Evolutionary conservation across 2,888 invertebrate species (phyloP).

Genomic region (Lycocerus yunnanus): DNA sequence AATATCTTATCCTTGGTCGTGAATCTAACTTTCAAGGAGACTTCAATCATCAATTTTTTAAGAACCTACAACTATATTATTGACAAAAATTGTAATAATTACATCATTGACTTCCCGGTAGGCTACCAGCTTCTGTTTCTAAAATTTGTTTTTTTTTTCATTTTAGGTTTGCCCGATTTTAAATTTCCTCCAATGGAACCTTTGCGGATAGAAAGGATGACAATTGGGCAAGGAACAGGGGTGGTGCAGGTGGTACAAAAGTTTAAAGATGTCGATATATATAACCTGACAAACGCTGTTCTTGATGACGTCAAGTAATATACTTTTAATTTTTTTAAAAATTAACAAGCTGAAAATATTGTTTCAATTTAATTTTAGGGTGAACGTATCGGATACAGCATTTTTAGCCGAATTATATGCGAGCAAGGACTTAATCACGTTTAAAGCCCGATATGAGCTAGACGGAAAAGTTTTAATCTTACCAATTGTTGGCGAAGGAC

Average conservation of each 20-base stretch:
- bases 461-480: conserved; percentile 67
- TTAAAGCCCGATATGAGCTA: conserved; percentile 69
- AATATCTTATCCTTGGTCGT: background rate
- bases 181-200: conserved; percentile 62
- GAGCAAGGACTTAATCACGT: conserved; percentile 57
- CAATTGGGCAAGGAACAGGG: conserved; percentile 58
- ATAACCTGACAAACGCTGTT: conserved; percentile 63
- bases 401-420: background rate
- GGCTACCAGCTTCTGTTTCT: too few species aligned
- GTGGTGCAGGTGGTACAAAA: conserved; percentile 70
- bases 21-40: background rate
- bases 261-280: conserved; percentile 67
- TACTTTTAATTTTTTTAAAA: background rate
- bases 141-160: background rate
- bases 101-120: too few species aligned
- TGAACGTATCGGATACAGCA: background rate
- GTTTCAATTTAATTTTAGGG: background rate
- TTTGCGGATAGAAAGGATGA: conserved; percentile 49
- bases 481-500: conserved; percentile 67
- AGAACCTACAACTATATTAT: background rate
- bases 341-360: too few species aligned
- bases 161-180: conserved; percentile 63
- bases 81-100: too few species aligned
- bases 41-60: background rate
- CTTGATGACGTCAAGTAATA: conserved; percentile 63